Evolutionary conservation across 2,888 invertebrate genomes (phyloP).

Genomic region (Pammene fasciana): DNA sequence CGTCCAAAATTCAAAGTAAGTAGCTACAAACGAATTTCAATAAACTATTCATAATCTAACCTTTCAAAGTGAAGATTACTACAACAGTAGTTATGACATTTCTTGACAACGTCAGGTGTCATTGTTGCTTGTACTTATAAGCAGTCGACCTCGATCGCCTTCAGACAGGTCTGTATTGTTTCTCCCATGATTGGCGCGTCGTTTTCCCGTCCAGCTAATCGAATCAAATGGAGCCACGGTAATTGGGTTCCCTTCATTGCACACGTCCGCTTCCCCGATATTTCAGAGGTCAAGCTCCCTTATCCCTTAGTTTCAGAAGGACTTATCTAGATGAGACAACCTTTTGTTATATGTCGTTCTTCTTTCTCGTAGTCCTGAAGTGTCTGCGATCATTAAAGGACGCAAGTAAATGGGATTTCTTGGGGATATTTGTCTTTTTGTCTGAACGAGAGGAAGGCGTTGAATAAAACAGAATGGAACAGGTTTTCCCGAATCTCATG

Average conservation of each 20-base stretch:
- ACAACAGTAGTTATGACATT: no score
- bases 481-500: constrained; percentile 11
- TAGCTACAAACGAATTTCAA: no score
- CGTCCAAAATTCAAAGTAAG: no score
- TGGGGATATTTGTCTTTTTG: neutral
- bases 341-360: neutral
- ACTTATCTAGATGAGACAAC: neutral
- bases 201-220: constrained; percentile 40
- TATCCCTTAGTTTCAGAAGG: neutral
- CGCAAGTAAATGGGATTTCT: constrained; percentile 3
- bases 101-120: no score
- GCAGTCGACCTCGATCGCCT: no score
- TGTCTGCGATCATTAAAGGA: constrained; percentile 3
- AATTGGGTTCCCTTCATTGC: constrained; percentile 40
- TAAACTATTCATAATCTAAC: no score
- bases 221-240: constrained; percentile 37
- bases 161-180: constrained; percentile 6
- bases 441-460: neutral
- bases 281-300: constrained; percentile 31
- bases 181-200: constrained; percentile 26
- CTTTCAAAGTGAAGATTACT: neutral
- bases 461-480: constrained; percentile 27
- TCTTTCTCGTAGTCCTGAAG: neutral
- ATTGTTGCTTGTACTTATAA: neutral
- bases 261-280: constrained; percentile 30